A percentile compares a stretch with the other conserved stretches of the same genome.
Evolutionary conservation across 2,113 vertebrate genomes (phyloP).

Genomic region (Chloropsis cyanopogon): DNA sequence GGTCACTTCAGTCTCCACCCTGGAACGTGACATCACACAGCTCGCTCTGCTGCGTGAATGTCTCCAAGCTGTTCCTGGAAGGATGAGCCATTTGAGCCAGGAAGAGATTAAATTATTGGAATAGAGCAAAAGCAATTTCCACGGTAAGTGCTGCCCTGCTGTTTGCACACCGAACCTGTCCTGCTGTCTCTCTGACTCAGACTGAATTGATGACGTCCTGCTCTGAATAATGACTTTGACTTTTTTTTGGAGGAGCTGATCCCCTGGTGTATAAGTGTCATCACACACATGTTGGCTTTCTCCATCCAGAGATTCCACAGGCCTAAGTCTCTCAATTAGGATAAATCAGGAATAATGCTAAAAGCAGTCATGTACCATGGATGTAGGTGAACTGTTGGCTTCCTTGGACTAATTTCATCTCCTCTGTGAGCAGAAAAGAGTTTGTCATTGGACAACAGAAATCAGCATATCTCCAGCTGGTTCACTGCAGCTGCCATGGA

Average conservation of each 20-base stretch:
- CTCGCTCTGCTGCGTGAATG: not conserved
- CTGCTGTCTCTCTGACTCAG: not conserved
- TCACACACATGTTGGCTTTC: not conserved
- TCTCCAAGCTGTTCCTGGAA: constrained; percentile 42
- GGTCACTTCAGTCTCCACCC: not conserved
- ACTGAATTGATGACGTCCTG: not conserved
- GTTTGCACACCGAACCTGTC: not conserved
- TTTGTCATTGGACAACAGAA: not conserved
- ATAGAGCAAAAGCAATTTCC: constrained; percentile 4
- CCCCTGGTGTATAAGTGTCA: not conserved
- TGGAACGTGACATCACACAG: not conserved
- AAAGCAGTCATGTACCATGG: not conserved
- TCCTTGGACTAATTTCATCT: not conserved
- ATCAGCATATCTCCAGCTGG: not conserved
- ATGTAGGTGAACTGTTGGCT: not conserved
- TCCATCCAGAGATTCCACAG: not conserved
- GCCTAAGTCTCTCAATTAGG: not conserved
- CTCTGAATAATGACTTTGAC: not conserved
- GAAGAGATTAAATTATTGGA: constrained; percentile 23
- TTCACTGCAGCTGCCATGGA: not conserved
- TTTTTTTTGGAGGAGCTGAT: not conserved
- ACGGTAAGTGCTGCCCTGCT: not conserved
- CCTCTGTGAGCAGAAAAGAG: not conserved
- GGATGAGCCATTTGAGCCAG: not conserved
- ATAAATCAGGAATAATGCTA: not conserved